Percentiles rank a stretch among this genome's conserved stretches.
Conservation (phyloP, 1,140 invertebrate genomes). For the Ylistrum balloti region DNA sequence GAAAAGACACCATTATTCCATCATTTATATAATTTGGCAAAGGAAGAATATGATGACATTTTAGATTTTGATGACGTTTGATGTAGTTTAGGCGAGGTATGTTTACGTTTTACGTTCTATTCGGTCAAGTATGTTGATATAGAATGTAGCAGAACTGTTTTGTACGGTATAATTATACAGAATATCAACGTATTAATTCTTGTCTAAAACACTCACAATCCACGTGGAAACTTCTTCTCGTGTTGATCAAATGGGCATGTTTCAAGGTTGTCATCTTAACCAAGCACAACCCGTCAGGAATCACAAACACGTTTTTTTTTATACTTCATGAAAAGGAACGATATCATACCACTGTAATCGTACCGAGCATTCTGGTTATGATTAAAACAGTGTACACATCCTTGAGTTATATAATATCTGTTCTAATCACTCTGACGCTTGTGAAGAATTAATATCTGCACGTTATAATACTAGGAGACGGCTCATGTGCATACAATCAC, state of each 20-base stretch:
- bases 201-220: neutral
- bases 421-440: neutral
- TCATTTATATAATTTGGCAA: too few species aligned
- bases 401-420: neutral
- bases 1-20: too few species aligned
- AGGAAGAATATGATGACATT: too few species aligned
- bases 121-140: too few species aligned
- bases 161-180: too few species aligned
- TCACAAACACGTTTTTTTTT: neutral
- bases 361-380: neutral
- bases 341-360: neutral
- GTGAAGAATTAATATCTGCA: neutral
- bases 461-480: neutral
- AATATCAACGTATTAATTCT: too few species aligned
- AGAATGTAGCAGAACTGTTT: too few species aligned
- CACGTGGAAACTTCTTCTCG: neutral
- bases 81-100: too few species aligned
- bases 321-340: neutral
- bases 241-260: too few species aligned
- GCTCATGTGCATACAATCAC: neutral
- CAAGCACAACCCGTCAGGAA: neutral
- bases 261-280: neutral
- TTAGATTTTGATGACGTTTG: too few species aligned
- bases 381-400: neutral
- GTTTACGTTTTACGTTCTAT: too few species aligned